Evolutionary conservation across 2,113 vertebrate species (phyloP).

Genomic region (Thunnus maccoyii): DNA sequence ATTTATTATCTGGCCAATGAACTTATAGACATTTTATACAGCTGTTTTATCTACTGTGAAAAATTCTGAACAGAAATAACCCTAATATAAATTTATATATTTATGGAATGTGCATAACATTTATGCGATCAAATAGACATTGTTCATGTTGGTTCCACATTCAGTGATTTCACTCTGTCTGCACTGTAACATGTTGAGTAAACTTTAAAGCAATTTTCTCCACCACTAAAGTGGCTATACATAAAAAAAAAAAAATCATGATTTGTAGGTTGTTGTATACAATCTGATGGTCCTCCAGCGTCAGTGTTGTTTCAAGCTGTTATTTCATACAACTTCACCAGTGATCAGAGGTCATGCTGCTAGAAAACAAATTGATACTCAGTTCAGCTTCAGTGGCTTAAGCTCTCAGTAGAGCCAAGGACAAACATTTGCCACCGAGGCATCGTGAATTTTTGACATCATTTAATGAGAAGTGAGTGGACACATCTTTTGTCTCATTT

Average conservation of each 20-base stretch:
- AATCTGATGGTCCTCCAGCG: conserved; percentile 21
- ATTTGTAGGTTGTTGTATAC: conserved; percentile 28
- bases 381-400: conserved; percentile 63
- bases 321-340: conserved; percentile 47
- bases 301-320: conserved; percentile 22
- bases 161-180: neutral
- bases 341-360: conserved; percentile 48
- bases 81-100: neutral
- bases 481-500: conserved; percentile 74
- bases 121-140: neutral
- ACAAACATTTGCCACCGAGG: conserved; percentile 47
- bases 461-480: conserved; percentile 71
- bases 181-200: conserved; percentile 2
- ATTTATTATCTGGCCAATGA: neutral
- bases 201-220: conserved; percentile 3
- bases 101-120: neutral
- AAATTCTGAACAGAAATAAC: neutral
- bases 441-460: conserved; percentile 60
- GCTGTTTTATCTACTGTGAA: neutral
- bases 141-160: neutral
- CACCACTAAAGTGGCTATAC: conserved; percentile 28
- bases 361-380: conserved; percentile 65
- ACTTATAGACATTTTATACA: neutral
- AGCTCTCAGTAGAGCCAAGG: conserved; percentile 55
- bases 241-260: conserved; percentile 22